Percentiles rank a stretch among this genome's conserved stretches.
Evolutionary conservation across 92 coral and sea anemone species (phyloP).

Genomic region (Heteractis magnifica): DNA sequence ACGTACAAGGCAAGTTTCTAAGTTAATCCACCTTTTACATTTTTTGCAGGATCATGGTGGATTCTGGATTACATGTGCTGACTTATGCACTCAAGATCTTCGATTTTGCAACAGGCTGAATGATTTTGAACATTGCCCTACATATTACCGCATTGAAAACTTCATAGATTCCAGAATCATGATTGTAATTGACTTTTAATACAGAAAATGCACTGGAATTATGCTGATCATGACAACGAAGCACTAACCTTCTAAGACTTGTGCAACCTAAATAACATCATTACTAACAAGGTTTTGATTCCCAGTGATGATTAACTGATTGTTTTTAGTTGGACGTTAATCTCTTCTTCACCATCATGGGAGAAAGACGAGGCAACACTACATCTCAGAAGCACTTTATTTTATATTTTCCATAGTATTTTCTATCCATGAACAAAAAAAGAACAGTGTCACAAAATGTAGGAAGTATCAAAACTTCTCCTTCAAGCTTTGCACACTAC

Average conservation of each 20-base stretch:
- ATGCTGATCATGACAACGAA: background rate
- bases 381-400: slow-evolving; percentile 53
- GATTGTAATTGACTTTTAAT: no score
- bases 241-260: background rate
- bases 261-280: background rate
- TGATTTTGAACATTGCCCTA: no score
- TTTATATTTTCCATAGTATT: slow-evolving; percentile 15
- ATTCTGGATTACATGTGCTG: no score
- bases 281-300: background rate
- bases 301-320: background rate
- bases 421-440: slow-evolving; percentile 34
- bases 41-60: no score
- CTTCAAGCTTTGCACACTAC: background rate
- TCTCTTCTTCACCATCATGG: slow-evolving; percentile 2
- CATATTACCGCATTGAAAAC: no score
- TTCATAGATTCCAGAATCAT: no score
- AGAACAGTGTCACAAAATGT: slow-evolving; percentile 56
- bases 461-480: background rate
- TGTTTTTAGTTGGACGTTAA: background rate
- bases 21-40: no score
- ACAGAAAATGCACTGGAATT: background rate
- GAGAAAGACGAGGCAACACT: slow-evolving; percentile 42
- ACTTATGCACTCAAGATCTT: no score
- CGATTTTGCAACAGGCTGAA: no score
- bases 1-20: no score